Percentiles rank a stretch among this genome's conserved stretches.
phyloP scores from a whole-genome alignment of 2,113 vertebrate species.

The Carassius gibelio region DNA sequence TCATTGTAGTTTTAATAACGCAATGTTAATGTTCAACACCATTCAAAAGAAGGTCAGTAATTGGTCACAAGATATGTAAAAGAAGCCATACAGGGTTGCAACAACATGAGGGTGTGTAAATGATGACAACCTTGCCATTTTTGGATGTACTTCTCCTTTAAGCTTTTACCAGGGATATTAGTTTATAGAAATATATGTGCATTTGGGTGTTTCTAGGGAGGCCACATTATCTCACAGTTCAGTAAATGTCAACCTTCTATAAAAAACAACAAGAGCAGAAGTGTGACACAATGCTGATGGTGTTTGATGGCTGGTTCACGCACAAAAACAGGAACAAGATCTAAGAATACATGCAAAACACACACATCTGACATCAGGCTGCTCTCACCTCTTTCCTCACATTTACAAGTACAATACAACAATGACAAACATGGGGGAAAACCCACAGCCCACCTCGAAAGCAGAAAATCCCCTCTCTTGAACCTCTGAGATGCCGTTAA shows the following conservation, averaged over 20 bases:
- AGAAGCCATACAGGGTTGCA: too few relatives aligned
- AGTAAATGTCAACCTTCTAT: slow-evolving; percentile 1
- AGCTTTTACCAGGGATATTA: not conserved
- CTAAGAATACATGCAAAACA: not conserved
- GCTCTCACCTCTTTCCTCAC: not conserved
- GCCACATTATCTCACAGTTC: not conserved
- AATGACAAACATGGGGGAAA: slow-evolving; percentile 40
- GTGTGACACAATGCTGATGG: not conserved
- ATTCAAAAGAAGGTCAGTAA: too few relatives aligned
- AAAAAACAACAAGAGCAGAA: slow-evolving; percentile 2
- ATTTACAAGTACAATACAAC: not conserved
- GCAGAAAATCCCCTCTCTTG: not conserved
- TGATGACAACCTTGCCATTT: not conserved
- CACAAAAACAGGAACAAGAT: not conserved
- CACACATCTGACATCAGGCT: not conserved
- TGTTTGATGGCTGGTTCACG: not conserved
- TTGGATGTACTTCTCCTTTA: not conserved
- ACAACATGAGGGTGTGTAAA: too few relatives aligned
- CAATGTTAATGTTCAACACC: too few relatives aligned
- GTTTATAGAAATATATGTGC: not conserved
- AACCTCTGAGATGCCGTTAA: not conserved
- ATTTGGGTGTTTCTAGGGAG: not conserved
- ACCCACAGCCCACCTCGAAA: not conserved
- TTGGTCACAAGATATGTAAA: too few relatives aligned
- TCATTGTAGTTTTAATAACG: too few relatives aligned